Evolutionary conservation across 2,113 vertebrate genomes (phyloP), one percentile per base, ranked within the genome.

Genomic region (Oplegnathus fasciatus): DNA sequence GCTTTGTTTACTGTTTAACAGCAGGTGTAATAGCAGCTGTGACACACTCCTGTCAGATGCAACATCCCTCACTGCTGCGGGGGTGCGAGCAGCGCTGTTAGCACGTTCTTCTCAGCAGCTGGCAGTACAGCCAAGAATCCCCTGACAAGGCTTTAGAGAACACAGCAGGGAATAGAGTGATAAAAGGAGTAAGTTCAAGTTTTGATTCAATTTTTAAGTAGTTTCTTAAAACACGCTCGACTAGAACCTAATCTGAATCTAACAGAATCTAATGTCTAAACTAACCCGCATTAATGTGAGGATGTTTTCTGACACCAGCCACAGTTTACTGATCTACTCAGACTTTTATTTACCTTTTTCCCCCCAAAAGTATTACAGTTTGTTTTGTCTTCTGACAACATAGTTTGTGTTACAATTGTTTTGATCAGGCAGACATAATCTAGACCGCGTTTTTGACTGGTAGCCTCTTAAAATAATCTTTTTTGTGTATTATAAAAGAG

Each of bases 11-110:
- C 65, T 30, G 79, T 78, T 74, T 13, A 80, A 61, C 78, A 74
- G 65, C 71, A 85, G 85, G 64, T 86, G 83, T 67, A 79, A 80
- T 10, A 62, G 71, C 84, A 87, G 79, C 72, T 86, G 87, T 85
- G 54, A 80, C 79, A 62, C 72, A 61, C 71, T 75, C 8, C 22
- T 78, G 88, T 81, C 73, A 84, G 69, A 42, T 42, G 50, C 68
- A 55, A 50, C 57, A 37, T 26, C 73, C 30, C 32, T 83, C 65
- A 54, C 13, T 58, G 40, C 78, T 58, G 86, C n/a, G 58, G 1
- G 24, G 32, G 69, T n/a, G 66, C n/a, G 37, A 24, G 34, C 46
- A 18, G 42, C 6, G 1, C n/a, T 14, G 52, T 46, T 68, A 6
- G 32, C 30, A 15, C 26, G 11, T 65, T 54, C 30, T 14, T 64